Percentiles rank a stretch among this genome's conserved stretches.
These are phyloP conservation scores for Notodonta dromedarius DNA, from an alignment of 2,888 invertebrate genomes.

Conservation along the genomic window DNA sequence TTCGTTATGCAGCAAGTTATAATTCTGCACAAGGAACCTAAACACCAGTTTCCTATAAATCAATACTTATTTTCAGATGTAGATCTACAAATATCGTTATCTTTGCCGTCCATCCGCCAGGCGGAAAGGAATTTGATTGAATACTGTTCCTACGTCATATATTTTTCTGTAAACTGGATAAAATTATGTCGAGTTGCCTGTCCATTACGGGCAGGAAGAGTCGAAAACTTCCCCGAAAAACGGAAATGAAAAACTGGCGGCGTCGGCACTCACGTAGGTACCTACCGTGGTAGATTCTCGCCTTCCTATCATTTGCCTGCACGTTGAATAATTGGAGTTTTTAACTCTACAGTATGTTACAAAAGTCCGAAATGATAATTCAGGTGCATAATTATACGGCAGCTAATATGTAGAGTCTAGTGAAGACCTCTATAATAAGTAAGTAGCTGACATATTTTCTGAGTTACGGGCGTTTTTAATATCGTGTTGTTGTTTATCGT, in stretches of 20 bases:
- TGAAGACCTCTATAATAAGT: too few relatives aligned
- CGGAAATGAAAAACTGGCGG: conserved; percentile 67
- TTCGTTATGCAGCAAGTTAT: not conserved
- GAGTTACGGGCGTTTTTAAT: too few relatives aligned
- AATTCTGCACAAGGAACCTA: not conserved
- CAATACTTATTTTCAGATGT: conserved; percentile 5
- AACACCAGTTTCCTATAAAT: not conserved
- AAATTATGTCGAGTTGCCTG: conserved; percentile 48
- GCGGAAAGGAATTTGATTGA: conserved; percentile 27
- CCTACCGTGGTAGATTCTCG: conserved; percentile 16
- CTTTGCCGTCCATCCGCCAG: conserved; percentile 17
- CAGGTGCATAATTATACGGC: too few relatives aligned
- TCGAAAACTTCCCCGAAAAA: conserved; percentile 56
- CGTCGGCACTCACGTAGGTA: conserved; percentile 48
- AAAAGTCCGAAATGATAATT: too few relatives aligned
- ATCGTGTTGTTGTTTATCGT: too few relatives aligned
- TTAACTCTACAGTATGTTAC: not conserved
- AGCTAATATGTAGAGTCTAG: too few relatives aligned
- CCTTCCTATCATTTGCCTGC: conserved; percentile 6
- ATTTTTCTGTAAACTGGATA: conserved; percentile 37
- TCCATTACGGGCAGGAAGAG: conserved; percentile 66
- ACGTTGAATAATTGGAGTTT: not conserved
- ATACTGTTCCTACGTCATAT: conserved; percentile 25
- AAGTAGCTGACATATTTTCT: too few relatives aligned
- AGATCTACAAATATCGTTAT: conserved; percentile 21